These are phyloP conservation scores for Platyscapa corneri DNA, from an alignment of 1,140 invertebrate species.

Conservation along the genomic window DNA sequence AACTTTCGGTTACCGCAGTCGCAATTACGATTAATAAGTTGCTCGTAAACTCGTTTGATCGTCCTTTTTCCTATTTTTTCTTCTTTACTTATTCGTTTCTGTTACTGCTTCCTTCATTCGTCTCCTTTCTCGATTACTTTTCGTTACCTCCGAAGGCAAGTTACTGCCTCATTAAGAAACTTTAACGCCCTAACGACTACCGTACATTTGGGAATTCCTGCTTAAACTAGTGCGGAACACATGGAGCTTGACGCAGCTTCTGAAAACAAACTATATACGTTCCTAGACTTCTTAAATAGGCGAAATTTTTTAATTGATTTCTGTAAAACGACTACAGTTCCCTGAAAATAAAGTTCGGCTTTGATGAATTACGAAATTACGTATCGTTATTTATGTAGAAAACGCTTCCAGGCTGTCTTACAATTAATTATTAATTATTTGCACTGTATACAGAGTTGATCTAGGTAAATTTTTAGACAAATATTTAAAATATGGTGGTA, in stretches of 20 bases:
- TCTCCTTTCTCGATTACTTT: conserved; percentile 27
- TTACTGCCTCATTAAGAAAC: conserved; percentile 41
- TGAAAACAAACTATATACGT: neutral
- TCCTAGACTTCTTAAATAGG: too few relatives aligned
- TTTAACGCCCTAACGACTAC: conserved; percentile 13
- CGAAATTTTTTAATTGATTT: too few relatives aligned
- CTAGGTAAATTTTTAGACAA: too few relatives aligned
- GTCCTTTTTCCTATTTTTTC: conserved; percentile 51
- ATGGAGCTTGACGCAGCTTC: conserved; percentile 10
- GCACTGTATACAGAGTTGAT: too few relatives aligned
- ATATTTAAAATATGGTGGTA: too few relatives aligned
- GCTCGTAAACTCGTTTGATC: conserved; percentile 52
- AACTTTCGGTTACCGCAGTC: conserved; percentile 61
- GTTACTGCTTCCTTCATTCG: conserved; percentile 27
- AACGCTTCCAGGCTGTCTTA: too few relatives aligned
- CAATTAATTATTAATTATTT: too few relatives aligned
- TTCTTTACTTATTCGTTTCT: conserved; percentile 40
- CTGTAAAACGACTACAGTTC: too few relatives aligned
- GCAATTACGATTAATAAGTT: conserved; percentile 68
- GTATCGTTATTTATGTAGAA: too few relatives aligned
- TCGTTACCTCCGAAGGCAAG: neutral
- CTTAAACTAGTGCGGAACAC: neutral
- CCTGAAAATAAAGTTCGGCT: too few relatives aligned
- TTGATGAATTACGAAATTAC: too few relatives aligned
- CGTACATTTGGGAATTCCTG: conserved; percentile 14